Conservation (phyloP, 2,888 invertebrate species). For the Plagodis pulveraria region DNA sequence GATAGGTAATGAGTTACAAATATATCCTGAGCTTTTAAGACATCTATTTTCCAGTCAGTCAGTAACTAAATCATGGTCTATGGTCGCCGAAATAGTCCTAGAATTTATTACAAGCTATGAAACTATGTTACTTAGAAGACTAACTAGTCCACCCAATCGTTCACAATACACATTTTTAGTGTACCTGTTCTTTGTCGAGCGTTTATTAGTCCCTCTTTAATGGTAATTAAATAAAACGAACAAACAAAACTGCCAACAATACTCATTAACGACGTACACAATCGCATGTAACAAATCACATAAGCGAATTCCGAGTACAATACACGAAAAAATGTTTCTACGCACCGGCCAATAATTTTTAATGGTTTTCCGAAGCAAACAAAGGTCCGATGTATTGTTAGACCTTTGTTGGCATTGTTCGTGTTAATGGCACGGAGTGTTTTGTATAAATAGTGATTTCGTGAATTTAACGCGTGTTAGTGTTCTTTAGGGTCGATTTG, state of each 20-base stretch:
- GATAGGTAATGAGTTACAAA: too few species aligned
- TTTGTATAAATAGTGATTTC: slow-evolving; percentile 71
- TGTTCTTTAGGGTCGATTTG: slow-evolving; percentile 31
- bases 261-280: slow-evolving; percentile 46
- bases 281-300: slow-evolving; percentile 37
- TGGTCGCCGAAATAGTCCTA: too few species aligned
- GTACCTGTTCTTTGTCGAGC: slow-evolving; percentile 26
- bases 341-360: slow-evolving; percentile 64
- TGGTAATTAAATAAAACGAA: slow-evolving; percentile 41
- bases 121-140: too few species aligned
- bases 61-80: too few species aligned
- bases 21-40: too few species aligned
- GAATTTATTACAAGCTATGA: too few species aligned
- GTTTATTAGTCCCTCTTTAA: slow-evolving; percentile 27
- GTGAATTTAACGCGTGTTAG: slow-evolving; percentile 69
- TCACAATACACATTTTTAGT: slow-evolving; percentile 23
- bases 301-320: slow-evolving; percentile 62
- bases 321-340: slow-evolving; percentile 50
- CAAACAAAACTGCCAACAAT: slow-evolving; percentile 43
- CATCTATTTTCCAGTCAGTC: too few species aligned
- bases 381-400: slow-evolving; percentile 64
- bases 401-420: slow-evolving; percentile 60
- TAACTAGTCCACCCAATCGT: too few species aligned
- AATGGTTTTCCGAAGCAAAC: slow-evolving; percentile 76
- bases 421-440: slow-evolving; percentile 65